These are phyloP conservation scores for Ceramica pisi DNA, from an alignment of 2,888 invertebrate genomes.

Conservation along the genomic window DNA sequence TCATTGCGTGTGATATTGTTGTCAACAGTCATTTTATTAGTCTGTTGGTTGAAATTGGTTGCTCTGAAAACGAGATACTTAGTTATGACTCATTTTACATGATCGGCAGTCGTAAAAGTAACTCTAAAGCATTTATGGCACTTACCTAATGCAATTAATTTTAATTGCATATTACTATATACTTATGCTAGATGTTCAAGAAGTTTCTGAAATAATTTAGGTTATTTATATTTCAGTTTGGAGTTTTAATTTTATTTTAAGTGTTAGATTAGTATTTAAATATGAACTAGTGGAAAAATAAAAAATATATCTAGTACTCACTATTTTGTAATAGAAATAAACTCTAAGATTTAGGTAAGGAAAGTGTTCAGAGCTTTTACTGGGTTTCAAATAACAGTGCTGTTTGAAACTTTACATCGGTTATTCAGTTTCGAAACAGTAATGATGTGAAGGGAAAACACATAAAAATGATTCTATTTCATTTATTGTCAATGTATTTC, in stretches of 20 bases:
- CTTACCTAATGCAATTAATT: too few relatives aligned
- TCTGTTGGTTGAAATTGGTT: background rate
- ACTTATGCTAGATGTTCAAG: too few relatives aligned
- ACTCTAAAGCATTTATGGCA: background rate
- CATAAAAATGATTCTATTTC: background rate
- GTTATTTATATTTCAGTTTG: too few relatives aligned
- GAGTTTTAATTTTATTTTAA: too few relatives aligned
- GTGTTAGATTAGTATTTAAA: too few relatives aligned
- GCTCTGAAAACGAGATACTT: background rate
- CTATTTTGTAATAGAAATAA: too few relatives aligned
- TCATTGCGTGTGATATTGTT: constrained; percentile 8
- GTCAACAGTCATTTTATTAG: constrained; percentile 3
- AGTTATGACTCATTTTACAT: background rate
- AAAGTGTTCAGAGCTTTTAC: background rate
- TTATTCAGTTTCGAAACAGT: background rate
- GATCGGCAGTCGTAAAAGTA: background rate
- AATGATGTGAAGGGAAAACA: background rate
- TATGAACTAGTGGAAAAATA: too few relatives aligned
- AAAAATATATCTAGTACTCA: too few relatives aligned
- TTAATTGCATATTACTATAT: too few relatives aligned
- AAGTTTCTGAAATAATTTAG: too few relatives aligned
- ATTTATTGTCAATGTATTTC: too few relatives aligned
- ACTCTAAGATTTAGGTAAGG: background rate
- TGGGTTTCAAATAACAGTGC: background rate
- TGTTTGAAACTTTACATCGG: background rate